phyloP scores from a whole-genome alignment of 2,113 vertebrate genomes.

The Nyctereutes procyonoides region DNA sequence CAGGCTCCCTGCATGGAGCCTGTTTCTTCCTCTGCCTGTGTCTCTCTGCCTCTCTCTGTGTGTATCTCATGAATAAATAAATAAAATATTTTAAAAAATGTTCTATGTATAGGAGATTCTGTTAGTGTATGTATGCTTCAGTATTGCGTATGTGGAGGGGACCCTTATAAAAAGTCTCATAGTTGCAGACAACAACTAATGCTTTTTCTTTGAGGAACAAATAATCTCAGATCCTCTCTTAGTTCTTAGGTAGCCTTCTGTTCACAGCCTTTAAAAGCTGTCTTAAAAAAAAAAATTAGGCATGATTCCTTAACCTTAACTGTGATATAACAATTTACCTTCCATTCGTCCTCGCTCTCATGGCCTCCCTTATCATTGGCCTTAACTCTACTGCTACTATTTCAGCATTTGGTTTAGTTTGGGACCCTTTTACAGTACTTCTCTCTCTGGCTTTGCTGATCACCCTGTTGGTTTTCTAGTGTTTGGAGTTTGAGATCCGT shows the following conservation, averaged over 20 bases:
- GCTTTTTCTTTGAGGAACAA: neutral
- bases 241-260: neutral
- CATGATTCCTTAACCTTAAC: neutral
- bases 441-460: neutral
- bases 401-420: neutral
- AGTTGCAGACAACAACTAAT: neutral
- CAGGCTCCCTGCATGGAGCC: too few relatives aligned
- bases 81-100: neutral
- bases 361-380: neutral
- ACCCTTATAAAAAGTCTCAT: neutral
- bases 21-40: too few relatives aligned
- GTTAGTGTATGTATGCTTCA: neutral
- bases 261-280: neutral
- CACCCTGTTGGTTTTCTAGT: neutral
- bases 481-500: constrained; percentile 11
- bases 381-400: neutral
- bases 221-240: neutral
- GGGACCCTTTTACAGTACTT: neutral
- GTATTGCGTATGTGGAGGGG: neutral
- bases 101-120: neutral
- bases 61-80: too few relatives aligned
- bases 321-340: neutral
- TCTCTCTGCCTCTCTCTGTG: too few relatives aligned
- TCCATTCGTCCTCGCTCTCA: neutral
- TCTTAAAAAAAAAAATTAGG: neutral